phyloP scores from a whole-genome alignment of 2,113 vertebrate genomes.

The Petrocephalus microphthalmus region DNA sequence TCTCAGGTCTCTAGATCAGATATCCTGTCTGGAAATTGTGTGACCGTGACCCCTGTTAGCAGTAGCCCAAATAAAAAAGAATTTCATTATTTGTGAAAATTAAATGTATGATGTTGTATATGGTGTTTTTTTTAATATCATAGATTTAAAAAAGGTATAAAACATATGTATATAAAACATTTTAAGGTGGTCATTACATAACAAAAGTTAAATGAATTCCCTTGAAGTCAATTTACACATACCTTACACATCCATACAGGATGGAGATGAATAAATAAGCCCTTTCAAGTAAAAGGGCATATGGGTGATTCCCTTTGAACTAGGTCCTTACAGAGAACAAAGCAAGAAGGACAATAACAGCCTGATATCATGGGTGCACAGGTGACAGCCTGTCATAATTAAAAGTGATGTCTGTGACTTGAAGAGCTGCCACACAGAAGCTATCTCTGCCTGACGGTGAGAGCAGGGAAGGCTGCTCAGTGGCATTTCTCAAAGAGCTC shows the following conservation, averaged over 20 bases:
- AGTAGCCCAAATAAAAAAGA: background rate
- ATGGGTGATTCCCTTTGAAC: constrained; percentile 7
- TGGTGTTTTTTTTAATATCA: background rate
- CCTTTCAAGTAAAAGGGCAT: constrained; percentile 12
- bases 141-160: too few relatives aligned
- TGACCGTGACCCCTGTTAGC: background rate
- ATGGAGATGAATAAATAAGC: constrained; percentile 2
- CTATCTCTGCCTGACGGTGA: background rate
- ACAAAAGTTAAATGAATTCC: background rate
- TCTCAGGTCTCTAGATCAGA: background rate
- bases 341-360: background rate
- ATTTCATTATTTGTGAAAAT: background rate
- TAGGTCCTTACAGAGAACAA: background rate
- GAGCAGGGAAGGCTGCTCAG: background rate
- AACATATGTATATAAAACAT: background rate
- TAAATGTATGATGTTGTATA: background rate
- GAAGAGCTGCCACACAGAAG: background rate
- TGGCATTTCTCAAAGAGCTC: constrained; percentile 3
- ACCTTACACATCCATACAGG: background rate
- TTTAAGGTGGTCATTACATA: background rate
- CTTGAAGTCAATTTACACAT: background rate
- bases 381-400: constrained; percentile 27
- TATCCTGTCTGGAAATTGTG: background rate
- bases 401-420: constrained; percentile 23
- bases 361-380: constrained; percentile 20